Percentiles rank a stretch among this genome's conserved stretches.
phyloP scores from a whole-genome alignment of 2,797 vertebrate species.

The Lophius americanus region DNA sequence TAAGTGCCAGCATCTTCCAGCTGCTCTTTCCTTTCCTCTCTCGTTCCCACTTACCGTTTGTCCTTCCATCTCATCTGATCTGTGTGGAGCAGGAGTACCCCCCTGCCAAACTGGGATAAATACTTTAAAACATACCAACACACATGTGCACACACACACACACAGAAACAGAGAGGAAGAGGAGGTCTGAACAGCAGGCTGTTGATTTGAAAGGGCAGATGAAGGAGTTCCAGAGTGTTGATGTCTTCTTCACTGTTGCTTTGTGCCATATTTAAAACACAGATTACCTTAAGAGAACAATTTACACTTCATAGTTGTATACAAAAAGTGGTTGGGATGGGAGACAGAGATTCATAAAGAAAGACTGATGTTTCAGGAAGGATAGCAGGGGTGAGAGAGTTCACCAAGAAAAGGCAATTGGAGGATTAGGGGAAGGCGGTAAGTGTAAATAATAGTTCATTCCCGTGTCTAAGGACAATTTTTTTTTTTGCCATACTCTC shows the following conservation, averaged over 20 bases:
- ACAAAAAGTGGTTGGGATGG: constrained; percentile 77
- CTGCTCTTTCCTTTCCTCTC: constrained; percentile 58
- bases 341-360: constrained; percentile 51
- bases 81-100: constrained; percentile 57
- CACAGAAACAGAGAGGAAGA: constrained; percentile 23
- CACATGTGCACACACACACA: constrained; percentile 19
- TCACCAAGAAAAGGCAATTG: constrained; percentile 44
- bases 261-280: constrained; percentile 77
- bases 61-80: constrained; percentile 60
- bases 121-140: constrained; percentile 37
- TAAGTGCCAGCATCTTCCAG: constrained; percentile 76
- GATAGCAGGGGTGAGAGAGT: constrained; percentile 63
- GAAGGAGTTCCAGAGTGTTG: constrained; percentile 72
- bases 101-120: constrained; percentile 72
- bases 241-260: constrained; percentile 73
- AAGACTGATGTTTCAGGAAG: constrained; percentile 64
- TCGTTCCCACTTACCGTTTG: constrained; percentile 40
- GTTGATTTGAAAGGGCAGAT: constrained; percentile 73
- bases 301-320: constrained; percentile 81
- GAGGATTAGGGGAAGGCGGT: constrained; percentile 39
- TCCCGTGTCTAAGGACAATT: constrained; percentile 10
- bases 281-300: constrained; percentile 80
- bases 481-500: constrained; percentile 53
- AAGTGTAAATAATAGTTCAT: constrained; percentile 46
- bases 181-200: constrained; percentile 61